Base-by-base conservation (phyloP, 2,797 vertebrate genomes). In the Betta splendens region DNA sequence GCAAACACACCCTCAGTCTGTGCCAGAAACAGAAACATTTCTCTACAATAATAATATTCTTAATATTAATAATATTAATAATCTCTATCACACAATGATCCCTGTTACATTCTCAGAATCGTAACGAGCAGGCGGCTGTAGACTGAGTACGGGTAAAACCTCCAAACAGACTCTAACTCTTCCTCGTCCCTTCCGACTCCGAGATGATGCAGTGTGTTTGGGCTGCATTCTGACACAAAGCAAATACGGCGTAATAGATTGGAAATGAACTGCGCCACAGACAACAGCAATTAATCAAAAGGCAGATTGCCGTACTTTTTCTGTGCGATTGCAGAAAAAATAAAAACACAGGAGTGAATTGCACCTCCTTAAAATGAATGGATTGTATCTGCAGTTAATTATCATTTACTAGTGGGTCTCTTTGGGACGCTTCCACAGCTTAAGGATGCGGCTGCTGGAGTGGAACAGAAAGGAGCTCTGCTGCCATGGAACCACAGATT, bases 171-270 rank as follows among this genome's bases (percentile, higher is more conserved):
- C 50, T 53, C 63, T 1, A 21, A 51, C 48, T 55, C 3, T 45
- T 42, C 31, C 18, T 8, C 70, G 35, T 9, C 40, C 64, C 51
- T n/a, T 46, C 60, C 65, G 47, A 18, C 76, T 66, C 72, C 1
- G 38, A 67, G 74, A 87, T 90, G 89, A 92, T 89, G 84, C 85
- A 91, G 87, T 76, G 87, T 89, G 85, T 89, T 90, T 85, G 75
- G 81, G 80, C 84, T 80, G 70, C 33, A 49, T 76, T 85, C 78
- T 90, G 90, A 91, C 90, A 90, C 85, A 82, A 88, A 90, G 83
- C 89, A 90, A 90, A 91, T 85, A 89, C 75, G 23, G 37, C 9
- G 81, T 90, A 90, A 92, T 89, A 85, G 87, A 91, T 89, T 87
- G 87, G 85, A 86, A 89, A 91, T 91, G 82, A 91, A 89, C 86